Conservation (phyloP, 1,140 invertebrate genomes). For the Aricia agestis region DNA sequence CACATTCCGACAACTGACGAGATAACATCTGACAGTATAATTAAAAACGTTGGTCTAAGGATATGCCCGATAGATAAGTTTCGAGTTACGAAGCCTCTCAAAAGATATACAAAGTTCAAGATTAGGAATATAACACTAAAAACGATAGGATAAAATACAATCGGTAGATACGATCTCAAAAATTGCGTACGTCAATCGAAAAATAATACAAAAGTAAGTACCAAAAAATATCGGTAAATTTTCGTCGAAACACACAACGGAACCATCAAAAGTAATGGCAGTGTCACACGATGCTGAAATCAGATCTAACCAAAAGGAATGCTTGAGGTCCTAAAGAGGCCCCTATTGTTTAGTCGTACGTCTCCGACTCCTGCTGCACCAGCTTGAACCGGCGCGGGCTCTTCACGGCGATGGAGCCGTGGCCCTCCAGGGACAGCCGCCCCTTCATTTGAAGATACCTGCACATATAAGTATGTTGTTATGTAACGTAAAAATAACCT, state of each 20-base stretch:
- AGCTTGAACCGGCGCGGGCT: constrained; percentile 90
- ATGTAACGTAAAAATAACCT: too few species aligned
- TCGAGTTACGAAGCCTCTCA: neutral
- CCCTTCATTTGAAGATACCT: constrained; percentile 84
- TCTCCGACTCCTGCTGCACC: constrained; percentile 93
- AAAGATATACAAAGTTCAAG: neutral
- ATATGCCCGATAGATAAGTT: constrained; percentile 1
- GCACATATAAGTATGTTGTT: neutral
- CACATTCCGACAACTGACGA: neutral
- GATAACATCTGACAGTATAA: neutral
- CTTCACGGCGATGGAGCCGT: constrained; percentile 87
- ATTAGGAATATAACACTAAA: neutral
- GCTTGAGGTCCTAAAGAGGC: neutral
- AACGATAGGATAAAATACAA: neutral
- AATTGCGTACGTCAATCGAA: neutral
- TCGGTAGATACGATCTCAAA: too few species aligned
- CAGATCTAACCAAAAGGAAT: constrained; percentile 17
- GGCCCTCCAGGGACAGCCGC: constrained; percentile 81
- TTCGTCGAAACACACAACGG: neutral
- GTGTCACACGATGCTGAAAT: constrained; percentile 24
- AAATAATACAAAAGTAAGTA: constrained; percentile 1
- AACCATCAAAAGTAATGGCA: constrained; percentile 21
- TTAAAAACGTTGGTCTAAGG: neutral
- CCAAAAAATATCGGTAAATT: neutral
- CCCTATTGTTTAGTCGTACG: constrained; percentile 84